These are phyloP conservation scores for Agrotis exclamationis DNA, from an alignment of 2,888 invertebrate species.

Conservation along the genomic window DNA sequence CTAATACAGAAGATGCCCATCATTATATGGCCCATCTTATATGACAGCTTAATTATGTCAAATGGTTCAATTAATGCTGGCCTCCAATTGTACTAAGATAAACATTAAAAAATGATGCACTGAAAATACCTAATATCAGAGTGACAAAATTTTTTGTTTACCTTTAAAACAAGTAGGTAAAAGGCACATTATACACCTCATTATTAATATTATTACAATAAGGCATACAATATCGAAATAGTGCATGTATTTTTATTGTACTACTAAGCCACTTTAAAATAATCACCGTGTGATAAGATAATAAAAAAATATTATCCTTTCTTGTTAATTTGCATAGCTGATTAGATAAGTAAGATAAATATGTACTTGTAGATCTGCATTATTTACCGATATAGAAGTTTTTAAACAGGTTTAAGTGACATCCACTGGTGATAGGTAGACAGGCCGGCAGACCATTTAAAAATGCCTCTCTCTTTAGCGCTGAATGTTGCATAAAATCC, in stretches of 20 bases:
- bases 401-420: constrained; percentile 6
- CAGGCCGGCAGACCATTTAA: neutral
- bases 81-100: neutral
- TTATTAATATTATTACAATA: constrained; percentile 1
- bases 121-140: too few species aligned
- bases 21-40: too few species aligned
- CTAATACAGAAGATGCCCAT: too few species aligned
- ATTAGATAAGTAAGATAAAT: constrained; percentile 33
- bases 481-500: neutral
- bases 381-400: constrained; percentile 8
- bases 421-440: neutral
- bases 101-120: too few species aligned
- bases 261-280: constrained; percentile 7
- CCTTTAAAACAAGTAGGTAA: neutral
- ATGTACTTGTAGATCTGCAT: constrained; percentile 6
- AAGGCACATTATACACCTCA: neutral
- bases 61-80: too few species aligned
- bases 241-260: constrained; percentile 1
- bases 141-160: too few species aligned
- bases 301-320: constrained; percentile 17
- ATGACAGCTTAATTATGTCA: too few species aligned
- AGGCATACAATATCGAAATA: neutral
- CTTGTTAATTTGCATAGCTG: constrained; percentile 29
- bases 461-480: neutral
- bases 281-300: constrained; percentile 21